phyloP scores from a whole-genome alignment of 2,113 vertebrate genomes.

The Dascyllus trimaculatus region DNA sequence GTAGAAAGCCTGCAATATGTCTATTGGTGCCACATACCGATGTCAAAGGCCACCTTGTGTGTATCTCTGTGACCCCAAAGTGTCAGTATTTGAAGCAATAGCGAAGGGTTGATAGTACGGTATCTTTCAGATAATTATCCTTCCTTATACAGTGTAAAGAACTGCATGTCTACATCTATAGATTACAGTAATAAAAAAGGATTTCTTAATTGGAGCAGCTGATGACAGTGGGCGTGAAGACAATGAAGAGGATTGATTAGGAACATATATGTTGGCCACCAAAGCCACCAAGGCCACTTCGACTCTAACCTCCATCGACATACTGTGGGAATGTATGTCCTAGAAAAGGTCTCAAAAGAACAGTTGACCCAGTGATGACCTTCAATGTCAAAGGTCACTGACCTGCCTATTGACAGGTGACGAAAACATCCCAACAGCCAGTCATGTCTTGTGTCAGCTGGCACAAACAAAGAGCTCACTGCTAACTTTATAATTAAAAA shows the following conservation, averaged over 20 bases:
- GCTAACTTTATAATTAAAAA: not conserved
- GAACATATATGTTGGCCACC: not conserved
- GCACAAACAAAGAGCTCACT: constrained; percentile 21
- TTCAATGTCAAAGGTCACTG: constrained; percentile 55
- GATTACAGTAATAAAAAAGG: not conserved
- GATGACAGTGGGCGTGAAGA: not conserved
- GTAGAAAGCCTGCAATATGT: too few species aligned
- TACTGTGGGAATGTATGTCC: constrained; percentile 39
- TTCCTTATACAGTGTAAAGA: not conserved
- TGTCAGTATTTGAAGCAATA: too few species aligned
- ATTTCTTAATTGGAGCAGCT: not conserved
- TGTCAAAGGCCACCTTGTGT: too few species aligned
- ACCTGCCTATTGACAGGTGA: constrained; percentile 37
- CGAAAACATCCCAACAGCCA: constrained; percentile 20
- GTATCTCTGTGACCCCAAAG: too few species aligned
- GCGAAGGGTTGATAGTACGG: too few species aligned
- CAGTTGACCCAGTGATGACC: constrained; percentile 44
- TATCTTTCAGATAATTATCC: too few species aligned
- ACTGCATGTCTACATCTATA: not conserved
- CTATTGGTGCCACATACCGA: too few species aligned
- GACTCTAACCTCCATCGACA: constrained; percentile 43
- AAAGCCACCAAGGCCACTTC: not conserved
- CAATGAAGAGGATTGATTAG: constrained; percentile 20
- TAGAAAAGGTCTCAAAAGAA: constrained; percentile 26
- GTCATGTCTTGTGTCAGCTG: constrained; percentile 27